phyloP scores from a whole-genome alignment of 2,113 vertebrate genomes.

The Pseudorasbora parva region DNA sequence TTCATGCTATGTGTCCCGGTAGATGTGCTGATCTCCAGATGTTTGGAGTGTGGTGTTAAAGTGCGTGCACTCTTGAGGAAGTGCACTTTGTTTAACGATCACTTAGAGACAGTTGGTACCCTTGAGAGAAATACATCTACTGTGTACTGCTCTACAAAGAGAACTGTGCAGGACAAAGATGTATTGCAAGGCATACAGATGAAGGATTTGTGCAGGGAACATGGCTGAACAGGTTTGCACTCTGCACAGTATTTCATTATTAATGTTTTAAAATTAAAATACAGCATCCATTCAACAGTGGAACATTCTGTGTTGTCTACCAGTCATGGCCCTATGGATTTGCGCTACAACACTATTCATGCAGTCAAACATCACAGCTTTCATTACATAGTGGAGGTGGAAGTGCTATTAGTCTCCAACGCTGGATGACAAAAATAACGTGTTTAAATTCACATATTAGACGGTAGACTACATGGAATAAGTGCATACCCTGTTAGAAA shows the following conservation, averaged over 20 bases:
- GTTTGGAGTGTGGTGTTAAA: neutral
- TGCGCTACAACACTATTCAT: too few species aligned
- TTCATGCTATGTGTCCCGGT: neutral
- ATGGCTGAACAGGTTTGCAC: neutral
- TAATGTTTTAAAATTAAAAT: too few species aligned
- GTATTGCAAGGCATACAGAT: neutral
- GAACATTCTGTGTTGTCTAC: too few species aligned
- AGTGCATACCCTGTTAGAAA: too few species aligned
- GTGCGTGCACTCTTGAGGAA: neutral
- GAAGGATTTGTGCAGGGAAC: neutral
- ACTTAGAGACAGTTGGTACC: neutral
- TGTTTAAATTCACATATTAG: too few species aligned
- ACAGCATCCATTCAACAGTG: too few species aligned
- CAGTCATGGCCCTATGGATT: too few species aligned
- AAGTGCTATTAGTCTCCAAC: too few species aligned
- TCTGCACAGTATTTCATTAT: neutral
- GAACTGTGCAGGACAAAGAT: neutral
- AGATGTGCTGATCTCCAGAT: slow-evolving; percentile 2
- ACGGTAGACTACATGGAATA: too few species aligned
- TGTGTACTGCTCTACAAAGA: neutral
- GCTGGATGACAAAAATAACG: too few species aligned
- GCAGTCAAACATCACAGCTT: too few species aligned
- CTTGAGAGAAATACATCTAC: neutral
- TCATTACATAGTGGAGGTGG: too few species aligned
- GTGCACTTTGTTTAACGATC: neutral